These are phyloP conservation scores for Falco novaeseelandiae DNA, from an alignment of 2,797 vertebrate species.

Conservation along the genomic window DNA sequence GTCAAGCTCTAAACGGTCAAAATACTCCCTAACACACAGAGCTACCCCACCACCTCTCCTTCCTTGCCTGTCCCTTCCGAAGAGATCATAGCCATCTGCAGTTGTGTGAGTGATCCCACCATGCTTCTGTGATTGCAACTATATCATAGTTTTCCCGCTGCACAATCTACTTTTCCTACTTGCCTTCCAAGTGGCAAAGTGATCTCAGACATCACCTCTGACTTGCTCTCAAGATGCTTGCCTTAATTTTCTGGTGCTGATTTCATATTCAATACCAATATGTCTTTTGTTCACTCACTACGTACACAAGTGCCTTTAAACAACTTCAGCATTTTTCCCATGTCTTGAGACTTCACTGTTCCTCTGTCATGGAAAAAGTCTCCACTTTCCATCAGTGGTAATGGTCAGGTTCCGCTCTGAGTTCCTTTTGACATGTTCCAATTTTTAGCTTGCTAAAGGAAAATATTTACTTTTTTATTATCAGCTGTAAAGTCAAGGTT, in stretches of 20 bases:
- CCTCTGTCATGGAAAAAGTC: not conserved
- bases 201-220: not conserved
- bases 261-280: not conserved
- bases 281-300: not conserved
- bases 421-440: slow-evolving; percentile 5
- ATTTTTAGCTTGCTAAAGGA: not conserved
- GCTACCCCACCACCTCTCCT: no score
- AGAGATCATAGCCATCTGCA: no score
- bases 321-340: not conserved
- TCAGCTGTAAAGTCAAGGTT: not conserved
- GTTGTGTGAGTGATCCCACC: not conserved
- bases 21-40: no score
- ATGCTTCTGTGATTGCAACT: not conserved
- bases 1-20: no score
- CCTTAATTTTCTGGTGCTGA: not conserved
- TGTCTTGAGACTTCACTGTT: not conserved
- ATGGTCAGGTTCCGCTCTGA: slow-evolving; percentile 11
- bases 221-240: not conserved
- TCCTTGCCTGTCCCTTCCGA: no score
- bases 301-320: not conserved
- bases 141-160: not conserved
- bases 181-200: not conserved
- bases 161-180: not conserved
- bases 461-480: slow-evolving; percentile 42
- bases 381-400: not conserved